Evolutionary conservation across 2,888 invertebrate species (phyloP).

Genomic region (Heliothis peltigera): DNA sequence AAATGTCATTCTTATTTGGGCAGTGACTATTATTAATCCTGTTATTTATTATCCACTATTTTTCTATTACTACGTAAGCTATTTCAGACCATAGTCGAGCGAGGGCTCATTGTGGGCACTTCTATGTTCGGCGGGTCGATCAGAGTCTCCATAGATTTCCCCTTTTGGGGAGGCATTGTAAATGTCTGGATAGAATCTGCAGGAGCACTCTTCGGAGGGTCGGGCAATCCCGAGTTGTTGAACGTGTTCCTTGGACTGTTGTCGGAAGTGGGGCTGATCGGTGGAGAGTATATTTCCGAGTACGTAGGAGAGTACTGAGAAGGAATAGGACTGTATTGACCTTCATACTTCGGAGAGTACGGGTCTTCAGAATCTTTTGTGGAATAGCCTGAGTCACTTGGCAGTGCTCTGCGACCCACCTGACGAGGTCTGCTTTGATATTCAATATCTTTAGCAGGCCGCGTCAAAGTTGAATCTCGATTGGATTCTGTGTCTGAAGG

Average conservation of each 20-base stretch:
- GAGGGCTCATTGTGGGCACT: conserved; percentile 81
- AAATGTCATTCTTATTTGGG: conserved; percentile 69
- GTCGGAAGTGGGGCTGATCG: conserved; percentile 85
- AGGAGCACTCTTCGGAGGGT: conserved; percentile 84
- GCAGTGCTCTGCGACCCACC: conserved; percentile 89
- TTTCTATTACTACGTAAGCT: conserved; percentile 19
- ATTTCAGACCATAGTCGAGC: conserved; percentile 86
- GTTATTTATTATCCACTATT: conserved; percentile 24
- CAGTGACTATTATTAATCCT: conserved; percentile 66
- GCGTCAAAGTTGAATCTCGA: conserved; percentile 87
- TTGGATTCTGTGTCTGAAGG: conserved; percentile 91
- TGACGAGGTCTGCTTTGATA: conserved; percentile 90
- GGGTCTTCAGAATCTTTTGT: conserved; percentile 86
- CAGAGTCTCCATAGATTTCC: conserved; percentile 85
- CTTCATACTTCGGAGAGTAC: conserved; percentile 79
- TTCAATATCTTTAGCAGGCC: conserved; percentile 91
- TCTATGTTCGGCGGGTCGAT: conserved; percentile 83
- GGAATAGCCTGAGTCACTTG: conserved; percentile 87
- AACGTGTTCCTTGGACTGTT: conserved; percentile 82
- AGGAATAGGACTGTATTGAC: conserved; percentile 84
- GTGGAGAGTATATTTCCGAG: conserved; percentile 88
- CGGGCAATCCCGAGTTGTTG: conserved; percentile 81
- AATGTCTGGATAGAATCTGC: conserved; percentile 83
- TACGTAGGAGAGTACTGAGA: conserved; percentile 86
- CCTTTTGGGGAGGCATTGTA: conserved; percentile 81